phyloP scores from a whole-genome alignment of 2,888 invertebrate genomes.

The Trachelus stipa region DNA sequence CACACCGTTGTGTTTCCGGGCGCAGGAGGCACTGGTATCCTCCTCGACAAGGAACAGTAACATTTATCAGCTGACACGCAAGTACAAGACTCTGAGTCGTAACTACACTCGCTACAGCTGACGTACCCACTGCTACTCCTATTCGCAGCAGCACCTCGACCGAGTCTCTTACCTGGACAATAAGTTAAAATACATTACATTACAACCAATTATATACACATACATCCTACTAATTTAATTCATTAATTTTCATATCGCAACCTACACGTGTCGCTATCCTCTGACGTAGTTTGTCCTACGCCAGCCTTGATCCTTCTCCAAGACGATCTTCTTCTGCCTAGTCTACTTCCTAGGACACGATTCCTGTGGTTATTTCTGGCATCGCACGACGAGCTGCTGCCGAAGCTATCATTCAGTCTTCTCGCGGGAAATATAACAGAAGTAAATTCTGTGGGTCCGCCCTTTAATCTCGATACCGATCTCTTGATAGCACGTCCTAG shows the following conservation, averaged over 20 bases:
- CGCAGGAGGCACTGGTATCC: conserved; percentile 59
- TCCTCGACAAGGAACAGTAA: conserved; percentile 78
- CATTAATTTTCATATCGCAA: conserved; percentile 7
- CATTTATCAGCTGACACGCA: conserved; percentile 84
- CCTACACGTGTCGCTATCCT: conserved; percentile 63
- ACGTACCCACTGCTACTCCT: conserved; percentile 77
- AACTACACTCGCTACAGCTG: conserved; percentile 88
- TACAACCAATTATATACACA: neutral
- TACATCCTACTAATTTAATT: neutral
- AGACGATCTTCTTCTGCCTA: conserved; percentile 54
- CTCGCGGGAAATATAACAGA: conserved; percentile 65
- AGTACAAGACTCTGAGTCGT: conserved; percentile 86
- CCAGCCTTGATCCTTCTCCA: conserved; percentile 44
- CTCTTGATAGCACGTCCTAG: conserved; percentile 62
- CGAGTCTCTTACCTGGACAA: conserved; percentile 47
- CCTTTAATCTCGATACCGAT: conserved; percentile 61
- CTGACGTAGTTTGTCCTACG: conserved; percentile 58
- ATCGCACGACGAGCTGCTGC: conserved; percentile 62
- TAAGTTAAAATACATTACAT: neutral
- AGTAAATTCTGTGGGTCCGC: conserved; percentile 64
- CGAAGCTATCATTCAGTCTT: conserved; percentile 60
- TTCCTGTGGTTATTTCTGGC: conserved; percentile 56
- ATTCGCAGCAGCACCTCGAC: conserved; percentile 53
- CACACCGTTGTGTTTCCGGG: conserved; percentile 70
- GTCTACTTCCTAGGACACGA: conserved; percentile 54